Evolutionary conservation across 1,140 invertebrate genomes (phyloP).

Genomic region (Caerostris extrusa): DNA sequence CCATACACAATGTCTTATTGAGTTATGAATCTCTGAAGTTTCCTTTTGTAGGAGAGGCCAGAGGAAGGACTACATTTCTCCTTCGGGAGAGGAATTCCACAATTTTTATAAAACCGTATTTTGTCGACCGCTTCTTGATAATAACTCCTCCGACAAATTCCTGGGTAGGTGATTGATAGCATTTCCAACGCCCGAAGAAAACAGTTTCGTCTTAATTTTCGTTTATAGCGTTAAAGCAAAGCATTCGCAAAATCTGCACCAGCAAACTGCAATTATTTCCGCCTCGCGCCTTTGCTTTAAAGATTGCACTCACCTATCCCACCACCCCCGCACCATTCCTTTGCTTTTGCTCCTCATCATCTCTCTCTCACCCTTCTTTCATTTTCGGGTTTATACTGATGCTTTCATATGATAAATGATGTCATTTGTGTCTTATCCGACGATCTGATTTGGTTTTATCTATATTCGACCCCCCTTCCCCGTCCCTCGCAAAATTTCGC

Average conservation of each 20-base stretch:
- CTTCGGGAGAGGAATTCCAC: conserved; percentile 44
- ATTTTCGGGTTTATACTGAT: conserved; percentile 76
- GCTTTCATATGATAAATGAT: conserved; percentile 76
- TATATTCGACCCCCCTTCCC: conserved; percentile 60
- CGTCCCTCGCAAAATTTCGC: too few relatives aligned
- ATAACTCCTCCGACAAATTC: conserved; percentile 67
- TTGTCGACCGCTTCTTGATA: conserved; percentile 22
- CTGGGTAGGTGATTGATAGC: conserved; percentile 71
- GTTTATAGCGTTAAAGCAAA: conserved; percentile 69
- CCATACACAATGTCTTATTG: not conserved
- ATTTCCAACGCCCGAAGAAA: conserved; percentile 69
- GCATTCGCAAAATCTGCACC: conserved; percentile 66
- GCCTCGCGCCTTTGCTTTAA: conserved; percentile 71
- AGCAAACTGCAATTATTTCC: conserved; percentile 76
- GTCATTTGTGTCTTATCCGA: conserved; percentile 77
- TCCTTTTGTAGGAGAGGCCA: not conserved
- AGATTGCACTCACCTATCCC: conserved; percentile 50
- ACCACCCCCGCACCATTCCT: not conserved
- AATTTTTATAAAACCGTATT: conserved; percentile 74
- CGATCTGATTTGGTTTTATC: conserved; percentile 76
- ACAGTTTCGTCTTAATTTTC: conserved; percentile 76
- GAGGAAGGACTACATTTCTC: conserved; percentile 39
- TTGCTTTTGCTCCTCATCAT: conserved; percentile 24
- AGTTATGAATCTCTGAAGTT: conserved; percentile 9
- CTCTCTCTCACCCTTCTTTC: conserved; percentile 67